These are phyloP conservation scores for Gallinago jamesoni DNA, from an alignment of 2,113 vertebrate species.

Conservation along the genomic window DNA sequence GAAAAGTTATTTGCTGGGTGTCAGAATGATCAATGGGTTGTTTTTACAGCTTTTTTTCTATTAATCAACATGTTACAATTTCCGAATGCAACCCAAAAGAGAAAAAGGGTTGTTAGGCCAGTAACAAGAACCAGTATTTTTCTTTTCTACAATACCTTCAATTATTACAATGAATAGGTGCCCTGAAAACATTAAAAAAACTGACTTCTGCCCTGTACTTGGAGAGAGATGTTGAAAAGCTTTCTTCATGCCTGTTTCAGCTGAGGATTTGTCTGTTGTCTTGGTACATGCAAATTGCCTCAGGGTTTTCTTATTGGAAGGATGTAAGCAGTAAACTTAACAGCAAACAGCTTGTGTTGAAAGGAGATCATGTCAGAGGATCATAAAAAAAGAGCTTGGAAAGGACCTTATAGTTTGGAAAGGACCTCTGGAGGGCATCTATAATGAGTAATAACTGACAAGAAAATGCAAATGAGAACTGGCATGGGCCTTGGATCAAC, in stretches of 20 bases:
- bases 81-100: neutral
- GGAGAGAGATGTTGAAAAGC: neutral
- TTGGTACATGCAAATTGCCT: neutral
- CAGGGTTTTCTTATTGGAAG: neutral
- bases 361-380: neutral
- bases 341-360: neutral
- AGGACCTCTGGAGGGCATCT: neutral
- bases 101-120: neutral
- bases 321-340: neutral
- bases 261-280: neutral
- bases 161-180: neutral
- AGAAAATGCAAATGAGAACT: neutral
- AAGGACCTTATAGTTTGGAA: neutral
- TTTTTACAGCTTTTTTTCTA: neutral
- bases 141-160: neutral
- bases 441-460: neutral
- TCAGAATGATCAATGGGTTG: slow-evolving; percentile 54
- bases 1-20: slow-evolving; percentile 23
- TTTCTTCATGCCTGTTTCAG: neutral
- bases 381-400: neutral
- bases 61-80: slow-evolving; percentile 2
- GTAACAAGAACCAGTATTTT: neutral
- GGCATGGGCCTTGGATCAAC: neutral
- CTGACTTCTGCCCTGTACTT: neutral
- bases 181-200: neutral